Conservation (phyloP, 2,888 invertebrate genomes). For the Tetropium fuscum region DNA sequence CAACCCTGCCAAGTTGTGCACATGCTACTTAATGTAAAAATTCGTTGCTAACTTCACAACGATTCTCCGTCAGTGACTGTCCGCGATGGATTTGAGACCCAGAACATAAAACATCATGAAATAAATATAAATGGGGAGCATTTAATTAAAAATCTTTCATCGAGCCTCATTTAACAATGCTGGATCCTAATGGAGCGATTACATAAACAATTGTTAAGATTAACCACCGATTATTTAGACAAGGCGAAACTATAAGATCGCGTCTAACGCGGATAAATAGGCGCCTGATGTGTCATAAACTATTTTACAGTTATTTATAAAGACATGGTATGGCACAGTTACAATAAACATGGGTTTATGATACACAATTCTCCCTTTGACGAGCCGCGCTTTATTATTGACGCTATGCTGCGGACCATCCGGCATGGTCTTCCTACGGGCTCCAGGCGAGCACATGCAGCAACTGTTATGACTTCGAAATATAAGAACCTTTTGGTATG, state of each 20-base stretch:
- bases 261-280: slow-evolving; percentile 48
- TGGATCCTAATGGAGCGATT: slow-evolving; percentile 39
- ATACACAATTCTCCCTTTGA: slow-evolving; percentile 59
- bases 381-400: slow-evolving; percentile 57
- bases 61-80: no score
- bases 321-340: slow-evolving; percentile 62
- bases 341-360: slow-evolving; percentile 64
- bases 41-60: no score
- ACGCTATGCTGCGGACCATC: slow-evolving; percentile 42
- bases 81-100: no score
- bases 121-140: slow-evolving; percentile 8
- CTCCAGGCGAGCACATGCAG: slow-evolving; percentile 27
- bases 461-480: slow-evolving; percentile 16
- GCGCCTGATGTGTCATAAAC: slow-evolving; percentile 62
- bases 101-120: slow-evolving; percentile 3
- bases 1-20: no score
- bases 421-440: slow-evolving; percentile 28
- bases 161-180: slow-evolving; percentile 45
- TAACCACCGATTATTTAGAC: slow-evolving; percentile 54
- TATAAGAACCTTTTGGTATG: slow-evolving; percentile 13
- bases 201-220: slow-evolving; percentile 53
- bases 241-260: slow-evolving; percentile 31
- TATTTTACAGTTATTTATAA: slow-evolving; percentile 63
- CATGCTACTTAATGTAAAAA: no score
- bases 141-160: slow-evolving; percentile 27